Conservation (phyloP, 2,113 vertebrate species). For the human (Homo sapiens) region GRCh38 chr15:56757001-56757500, state of each 20-base stretch:
- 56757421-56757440: too few species aligned
- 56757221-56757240: neutral
- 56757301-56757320: neutral
- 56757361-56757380: neutral
- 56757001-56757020: neutral
- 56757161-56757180: neutral
- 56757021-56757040: neutral
- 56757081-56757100: neutral
- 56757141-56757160: neutral
- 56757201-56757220: neutral
- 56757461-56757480: too few species aligned
- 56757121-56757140: neutral
- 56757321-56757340: neutral
- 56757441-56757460: too few species aligned
- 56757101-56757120: neutral
- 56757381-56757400: too few species aligned
- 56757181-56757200: neutral
- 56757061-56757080: neutral
- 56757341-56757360: neutral
- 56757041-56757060: neutral
- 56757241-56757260: neutral
- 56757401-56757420: too few species aligned
- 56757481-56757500: too few species aligned
- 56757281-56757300: neutral
- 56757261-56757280: neutral